These are phyloP conservation scores for Hypothenemus hampei DNA, from an alignment of 1,140 invertebrate species.

Conservation along the genomic window DNA sequence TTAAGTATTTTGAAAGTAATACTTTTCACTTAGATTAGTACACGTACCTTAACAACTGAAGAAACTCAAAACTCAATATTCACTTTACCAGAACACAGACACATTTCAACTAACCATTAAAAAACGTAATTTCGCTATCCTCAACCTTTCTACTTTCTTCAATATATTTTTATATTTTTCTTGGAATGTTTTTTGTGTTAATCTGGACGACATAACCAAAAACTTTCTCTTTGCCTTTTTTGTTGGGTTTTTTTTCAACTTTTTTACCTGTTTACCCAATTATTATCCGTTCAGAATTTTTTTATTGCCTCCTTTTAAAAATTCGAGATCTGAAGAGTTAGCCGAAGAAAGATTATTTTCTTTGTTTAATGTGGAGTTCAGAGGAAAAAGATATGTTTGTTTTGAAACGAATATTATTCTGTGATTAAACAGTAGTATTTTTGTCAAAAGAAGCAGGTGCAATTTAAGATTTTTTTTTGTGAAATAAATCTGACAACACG, in stretches of 20 bases:
- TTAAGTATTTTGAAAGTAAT: too few species aligned
- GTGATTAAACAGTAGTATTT: not conserved
- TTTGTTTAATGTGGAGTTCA: too few species aligned
- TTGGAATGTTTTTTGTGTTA: not conserved
- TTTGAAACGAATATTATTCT: not conserved
- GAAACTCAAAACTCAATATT: too few species aligned
- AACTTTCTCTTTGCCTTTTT: constrained; percentile 3
- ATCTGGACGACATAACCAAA: not conserved
- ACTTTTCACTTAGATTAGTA: too few species aligned
- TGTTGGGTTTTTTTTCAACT: too few species aligned
- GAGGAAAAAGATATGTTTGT: not conserved
- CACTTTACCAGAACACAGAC: too few species aligned
- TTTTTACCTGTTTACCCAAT: not conserved
- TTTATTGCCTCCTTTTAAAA: not conserved
- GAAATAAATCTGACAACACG: constrained; percentile 8
- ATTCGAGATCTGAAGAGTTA: not conserved
- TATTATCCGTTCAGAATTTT: not conserved
- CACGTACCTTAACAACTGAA: too few species aligned
- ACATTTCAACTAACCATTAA: not conserved
- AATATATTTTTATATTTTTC: not conserved
- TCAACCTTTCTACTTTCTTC: too few species aligned
- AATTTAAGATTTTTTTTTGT: not conserved
- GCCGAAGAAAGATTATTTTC: not conserved
- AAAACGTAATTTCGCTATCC: not conserved
- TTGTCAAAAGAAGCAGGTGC: not conserved